Evolutionary conservation across 2,888 invertebrate species (phyloP).

Genomic region (Leptopilina syphax): DNA sequence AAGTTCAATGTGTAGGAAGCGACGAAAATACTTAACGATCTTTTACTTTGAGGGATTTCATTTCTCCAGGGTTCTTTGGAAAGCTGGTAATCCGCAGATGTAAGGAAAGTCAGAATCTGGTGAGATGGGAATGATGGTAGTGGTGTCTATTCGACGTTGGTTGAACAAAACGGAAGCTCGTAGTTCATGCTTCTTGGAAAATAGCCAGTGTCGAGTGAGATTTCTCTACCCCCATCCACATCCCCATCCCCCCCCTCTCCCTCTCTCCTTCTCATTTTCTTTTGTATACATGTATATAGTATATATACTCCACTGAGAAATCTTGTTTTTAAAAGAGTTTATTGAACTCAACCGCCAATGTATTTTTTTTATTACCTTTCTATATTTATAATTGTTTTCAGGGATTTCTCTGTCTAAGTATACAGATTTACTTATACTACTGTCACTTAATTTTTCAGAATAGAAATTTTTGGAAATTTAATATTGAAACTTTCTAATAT

Average conservation of each 20-base stretch:
- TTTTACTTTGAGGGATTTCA: slow-evolving; percentile 27
- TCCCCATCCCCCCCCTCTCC: too few relatives aligned
- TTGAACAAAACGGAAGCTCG: slow-evolving; percentile 27
- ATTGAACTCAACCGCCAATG: not conserved
- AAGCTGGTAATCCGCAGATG: slow-evolving; percentile 26
- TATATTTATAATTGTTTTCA: too few relatives aligned
- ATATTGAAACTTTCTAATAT: too few relatives aligned
- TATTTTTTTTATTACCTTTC: too few relatives aligned
- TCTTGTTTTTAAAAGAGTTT: slow-evolving; percentile 9
- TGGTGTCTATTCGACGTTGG: slow-evolving; percentile 5
- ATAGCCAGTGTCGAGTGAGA: slow-evolving; percentile 18
- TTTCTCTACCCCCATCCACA: not conserved
- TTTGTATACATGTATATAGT: not conserved
- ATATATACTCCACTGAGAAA: not conserved
- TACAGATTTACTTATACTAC: too few relatives aligned
- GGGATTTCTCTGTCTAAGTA: too few relatives aligned
- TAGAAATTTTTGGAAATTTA: too few relatives aligned
- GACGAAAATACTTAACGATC: slow-evolving; percentile 26
- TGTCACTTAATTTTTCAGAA: too few relatives aligned
- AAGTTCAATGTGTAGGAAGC: slow-evolving; percentile 6
- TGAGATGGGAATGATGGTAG: not conserved
- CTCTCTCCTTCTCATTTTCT: too few relatives aligned
- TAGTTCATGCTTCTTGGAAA: slow-evolving; percentile 37
- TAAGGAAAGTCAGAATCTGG: slow-evolving; percentile 12
- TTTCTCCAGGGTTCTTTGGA: not conserved